Evolutionary conservation across 2,113 vertebrate genomes (phyloP).

Genomic region (Sakesphorus luctuosus): DNA sequence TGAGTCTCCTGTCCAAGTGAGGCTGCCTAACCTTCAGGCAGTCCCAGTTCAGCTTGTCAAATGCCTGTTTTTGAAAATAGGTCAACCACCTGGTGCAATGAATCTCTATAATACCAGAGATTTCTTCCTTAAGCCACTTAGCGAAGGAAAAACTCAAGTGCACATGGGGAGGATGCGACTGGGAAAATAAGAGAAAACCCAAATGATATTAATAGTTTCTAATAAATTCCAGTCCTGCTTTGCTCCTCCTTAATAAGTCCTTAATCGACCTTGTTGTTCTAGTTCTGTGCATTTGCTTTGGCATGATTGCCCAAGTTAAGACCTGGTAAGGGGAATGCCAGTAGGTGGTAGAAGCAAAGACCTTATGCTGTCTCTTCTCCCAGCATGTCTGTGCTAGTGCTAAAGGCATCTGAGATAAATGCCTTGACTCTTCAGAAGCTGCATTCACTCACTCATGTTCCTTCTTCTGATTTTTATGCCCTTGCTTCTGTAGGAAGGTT

Average conservation of each 20-base stretch:
- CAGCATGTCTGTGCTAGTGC: fast-evolving
- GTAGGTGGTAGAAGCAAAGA: neutral
- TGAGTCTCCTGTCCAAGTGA: neutral
- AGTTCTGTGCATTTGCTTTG: neutral
- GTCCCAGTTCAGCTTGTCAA: neutral
- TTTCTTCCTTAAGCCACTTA: neutral
- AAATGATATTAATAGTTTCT: neutral
- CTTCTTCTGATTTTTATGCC: neutral
- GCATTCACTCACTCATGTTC: neutral
- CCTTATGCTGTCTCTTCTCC: neutral
- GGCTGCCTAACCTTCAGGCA: neutral
- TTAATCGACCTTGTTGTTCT: neutral
- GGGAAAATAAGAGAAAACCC: neutral
- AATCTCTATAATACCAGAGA: neutral
- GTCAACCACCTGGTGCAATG: neutral
- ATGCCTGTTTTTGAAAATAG: neutral
- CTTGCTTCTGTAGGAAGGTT: neutral
- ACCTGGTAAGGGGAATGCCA: neutral
- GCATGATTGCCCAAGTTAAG: neutral
- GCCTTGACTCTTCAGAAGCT: neutral
- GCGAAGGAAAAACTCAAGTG: neutral
- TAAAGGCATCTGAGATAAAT: neutral
- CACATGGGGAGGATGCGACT: neutral
- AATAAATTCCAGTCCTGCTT: neutral
- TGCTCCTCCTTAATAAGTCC: neutral